Evolutionary conservation across 2,888 invertebrate species (phyloP).

Genomic region (Stenodera caucasica): DNA sequence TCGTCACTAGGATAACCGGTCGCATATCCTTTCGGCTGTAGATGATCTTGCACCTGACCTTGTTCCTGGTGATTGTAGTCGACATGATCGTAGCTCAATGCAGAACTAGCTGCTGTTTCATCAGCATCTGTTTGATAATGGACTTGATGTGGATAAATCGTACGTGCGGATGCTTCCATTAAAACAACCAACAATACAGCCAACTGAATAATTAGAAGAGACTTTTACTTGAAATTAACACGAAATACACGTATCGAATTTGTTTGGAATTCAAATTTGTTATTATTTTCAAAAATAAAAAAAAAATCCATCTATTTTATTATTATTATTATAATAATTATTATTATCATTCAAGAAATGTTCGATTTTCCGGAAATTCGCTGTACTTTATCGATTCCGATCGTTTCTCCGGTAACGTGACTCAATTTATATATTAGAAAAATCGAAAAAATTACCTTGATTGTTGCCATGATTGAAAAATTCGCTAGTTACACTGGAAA

Average conservation of each 20-base stretch:
- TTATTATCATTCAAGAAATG: neutral
- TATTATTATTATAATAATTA: neutral
- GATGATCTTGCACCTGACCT: constrained; percentile 22
- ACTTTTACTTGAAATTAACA: no score
- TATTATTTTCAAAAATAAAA: no score
- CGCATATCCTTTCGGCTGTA: constrained; percentile 31
- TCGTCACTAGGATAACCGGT: constrained; percentile 20
- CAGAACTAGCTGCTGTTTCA: no score
- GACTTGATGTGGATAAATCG: neutral
- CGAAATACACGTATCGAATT: no score
- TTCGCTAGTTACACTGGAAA: neutral
- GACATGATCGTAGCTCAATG: neutral
- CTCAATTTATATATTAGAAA: neutral
- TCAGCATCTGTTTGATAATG: neutral
- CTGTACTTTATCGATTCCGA: neutral
- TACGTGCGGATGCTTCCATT: neutral
- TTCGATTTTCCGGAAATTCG: constrained; percentile 2
- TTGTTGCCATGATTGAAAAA: neutral
- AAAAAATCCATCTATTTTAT: no score
- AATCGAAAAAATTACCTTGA: neutral
- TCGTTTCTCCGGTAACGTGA: neutral
- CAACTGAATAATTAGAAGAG: neutral
- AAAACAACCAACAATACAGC: neutral
- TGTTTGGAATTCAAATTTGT: no score
- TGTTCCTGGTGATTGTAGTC: neutral